Base-by-base conservation (phyloP, 2,888 invertebrate species). In the Omphaloscelis lunosa region DNA sequence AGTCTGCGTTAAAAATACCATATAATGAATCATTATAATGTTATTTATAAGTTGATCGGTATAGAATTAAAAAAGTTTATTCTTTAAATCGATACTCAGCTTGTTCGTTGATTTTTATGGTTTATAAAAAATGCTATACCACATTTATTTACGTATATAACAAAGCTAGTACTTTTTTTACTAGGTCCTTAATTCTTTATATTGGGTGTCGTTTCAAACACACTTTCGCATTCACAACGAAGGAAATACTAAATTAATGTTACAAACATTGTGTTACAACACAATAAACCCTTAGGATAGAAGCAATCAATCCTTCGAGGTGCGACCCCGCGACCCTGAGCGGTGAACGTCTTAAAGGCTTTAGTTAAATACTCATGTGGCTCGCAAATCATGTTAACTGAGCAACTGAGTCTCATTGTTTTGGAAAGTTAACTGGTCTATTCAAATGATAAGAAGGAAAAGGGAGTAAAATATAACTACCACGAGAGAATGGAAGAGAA, bases 321-420 rank as follows among this genome's bases (percentile, higher is more conserved):
- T n/a, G 27, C 11, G 27, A 53, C 34, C 15, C 27, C 9, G 15
- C 53, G 27, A 71, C 72, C 20, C 27, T 48, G 5, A 17, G 12
- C 23, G 48, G 29, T 75, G 29, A 80, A 34, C 27, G 23, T 39
- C 51, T 69, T 27, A 53, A 69, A 27, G 51, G 51, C n/a, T 68
- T 78, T 39, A 61, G 41, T 66, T 45, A 27, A 68, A 61, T 69
- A 79, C 51, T 61, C 23, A 61, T 29, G 39, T 59, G 53, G 61
- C 45, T 77, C 45, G 51, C 79, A 27, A 61, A 59, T 66, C 58
- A 58, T 76, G 29, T 61, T 62, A 79, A n/a, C 34, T n/a, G 34
- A 29, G 4, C n/a, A 17, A 68, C 15, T 34, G 15, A 48, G 23
- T 77, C 15, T 58, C 27, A 76, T 77, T 27, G 17, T 68, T 41